Conservation (phyloP, 2,888 invertebrate genomes). For the Toxonevra muliebris region DNA sequence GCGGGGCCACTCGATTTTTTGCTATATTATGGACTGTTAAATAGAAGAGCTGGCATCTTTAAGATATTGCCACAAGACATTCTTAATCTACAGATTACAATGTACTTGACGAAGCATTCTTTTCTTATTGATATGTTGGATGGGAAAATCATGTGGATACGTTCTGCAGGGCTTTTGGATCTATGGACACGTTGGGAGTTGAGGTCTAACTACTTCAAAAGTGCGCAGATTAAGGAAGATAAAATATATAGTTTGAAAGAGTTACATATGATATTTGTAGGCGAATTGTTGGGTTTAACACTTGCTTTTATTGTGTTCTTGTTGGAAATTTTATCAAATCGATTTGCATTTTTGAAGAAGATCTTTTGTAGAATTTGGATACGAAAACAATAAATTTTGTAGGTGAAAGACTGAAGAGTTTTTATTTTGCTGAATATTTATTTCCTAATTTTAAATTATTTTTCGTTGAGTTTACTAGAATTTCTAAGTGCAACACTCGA, state of each 20-base stretch:
- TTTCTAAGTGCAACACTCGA: too few species aligned
- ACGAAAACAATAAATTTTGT: neutral
- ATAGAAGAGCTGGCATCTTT: slow-evolving; percentile 38
- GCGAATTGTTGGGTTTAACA: neutral
- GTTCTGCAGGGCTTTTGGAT: slow-evolving; percentile 38
- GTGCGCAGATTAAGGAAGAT: neutral
- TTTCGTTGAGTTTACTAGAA: neutral
- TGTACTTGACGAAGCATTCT: slow-evolving; percentile 45
- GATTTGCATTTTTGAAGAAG: neutral
- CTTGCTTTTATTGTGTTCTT: neutral
- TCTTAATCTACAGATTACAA: slow-evolving; percentile 41
- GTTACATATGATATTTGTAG: neutral
- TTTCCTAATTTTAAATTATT: neutral
- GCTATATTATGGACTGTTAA: slow-evolving; percentile 29
- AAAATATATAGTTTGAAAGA: neutral
- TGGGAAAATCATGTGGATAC: neutral
- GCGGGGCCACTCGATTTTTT: slow-evolving; percentile 39
- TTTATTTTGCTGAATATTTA: neutral
- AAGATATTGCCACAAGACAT: slow-evolving; percentile 39
- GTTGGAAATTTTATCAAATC: slow-evolving; percentile 4
- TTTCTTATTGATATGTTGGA: slow-evolving; percentile 33
- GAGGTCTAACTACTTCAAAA: slow-evolving; percentile 13
- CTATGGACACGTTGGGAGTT: slow-evolving; percentile 35
- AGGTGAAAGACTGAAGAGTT: too few species aligned
- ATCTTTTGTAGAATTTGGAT: slow-evolving; percentile 4